Conservation (phyloP, 2,888 invertebrate genomes). For the Tigriopus californicus region DNA sequence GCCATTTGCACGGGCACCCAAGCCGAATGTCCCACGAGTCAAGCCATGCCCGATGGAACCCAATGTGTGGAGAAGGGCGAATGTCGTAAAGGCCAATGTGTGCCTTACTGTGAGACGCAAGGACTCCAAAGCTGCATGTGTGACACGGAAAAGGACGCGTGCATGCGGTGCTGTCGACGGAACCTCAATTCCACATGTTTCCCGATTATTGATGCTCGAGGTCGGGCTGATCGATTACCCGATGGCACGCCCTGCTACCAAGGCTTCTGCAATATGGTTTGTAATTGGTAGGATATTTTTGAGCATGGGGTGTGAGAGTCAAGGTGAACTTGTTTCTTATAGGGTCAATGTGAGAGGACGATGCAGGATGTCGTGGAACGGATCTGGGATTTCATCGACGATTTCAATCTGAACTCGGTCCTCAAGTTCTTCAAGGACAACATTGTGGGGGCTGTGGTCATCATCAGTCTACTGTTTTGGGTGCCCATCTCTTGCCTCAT, state of each 20-base stretch:
- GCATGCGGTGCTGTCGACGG: slow-evolving; percentile 79
- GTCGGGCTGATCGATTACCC: slow-evolving; percentile 49
- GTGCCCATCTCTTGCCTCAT: slow-evolving; percentile 73
- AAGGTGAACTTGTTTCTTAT: slow-evolving; percentile 16
- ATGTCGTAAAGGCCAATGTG: slow-evolving; percentile 72
- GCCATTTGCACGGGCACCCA: slow-evolving; percentile 55
- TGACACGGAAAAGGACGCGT: slow-evolving; percentile 67
- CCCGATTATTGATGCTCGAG: slow-evolving; percentile 53
- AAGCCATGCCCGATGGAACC: slow-evolving; percentile 65
- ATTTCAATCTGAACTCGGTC: slow-evolving; percentile 82
- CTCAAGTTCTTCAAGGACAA: slow-evolving; percentile 73
- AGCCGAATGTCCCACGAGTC: slow-evolving; percentile 64
- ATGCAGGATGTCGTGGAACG: slow-evolving; percentile 86
- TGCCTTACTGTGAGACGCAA: slow-evolving; percentile 85
- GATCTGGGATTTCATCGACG: slow-evolving; percentile 93
- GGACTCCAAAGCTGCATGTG: slow-evolving; percentile 89
- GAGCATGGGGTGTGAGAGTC: not conserved
- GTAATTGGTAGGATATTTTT: not conserved
- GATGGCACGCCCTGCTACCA: slow-evolving; percentile 91
- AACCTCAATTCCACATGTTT: slow-evolving; percentile 78
- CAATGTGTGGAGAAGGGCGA: slow-evolving; percentile 69
- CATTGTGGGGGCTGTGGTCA: slow-evolving; percentile 77
- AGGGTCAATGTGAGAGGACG: slow-evolving; percentile 86
- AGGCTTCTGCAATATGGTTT: slow-evolving; percentile 19
- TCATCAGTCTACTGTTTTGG: slow-evolving; percentile 81